Base-by-base conservation (phyloP, 2,797 vertebrate genomes). In the Tadarida brasiliensis region DNA sequence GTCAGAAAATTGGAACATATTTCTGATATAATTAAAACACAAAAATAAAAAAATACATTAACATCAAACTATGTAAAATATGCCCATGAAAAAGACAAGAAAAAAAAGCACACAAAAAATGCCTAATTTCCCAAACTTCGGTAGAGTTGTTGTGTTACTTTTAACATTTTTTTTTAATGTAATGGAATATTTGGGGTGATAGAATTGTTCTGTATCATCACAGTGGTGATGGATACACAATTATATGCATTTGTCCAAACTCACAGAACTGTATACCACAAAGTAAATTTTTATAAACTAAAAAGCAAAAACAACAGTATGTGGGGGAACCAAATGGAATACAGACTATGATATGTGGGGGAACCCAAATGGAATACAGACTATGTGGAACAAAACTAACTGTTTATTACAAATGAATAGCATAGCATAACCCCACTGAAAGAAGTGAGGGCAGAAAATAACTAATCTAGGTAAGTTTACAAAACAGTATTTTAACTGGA, bases 1-100 rank as follows among this genome's bases (percentile, higher is more conserved):
- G 57, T 94, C 54, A 85, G 16, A 78, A 96, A 89, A 47, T 1
- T 93, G 12, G 15, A 82, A 54, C 7, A 57, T 39, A 86, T 70
- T 95, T 93, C 16, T 81, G 26, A 85, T 35, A 87, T 47, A 73
- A 87, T 84, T 73, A 92, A 96, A 87, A 86, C 30, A 94, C 11
- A 47, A 92, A 26, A n/a, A 59, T 92, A 39, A 90, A 86, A 86
- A 90, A 49, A 71, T 63, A 68, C 33, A 74, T 83, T 86, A 73
- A 93, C 57, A 91, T 33, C 57, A 87, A 87, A 70, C 54, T 80
- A 28, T 83, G 11, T 81, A 77, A 92, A 96, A 80, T 57, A 74
- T 20, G 16, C 35, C 7, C 71, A 70, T 5, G 17, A 89, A 93
- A 95, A 89, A 94, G 30, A 57, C 7, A 44, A 65, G 33, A 33